Conservation (phyloP, 2,113 vertebrate genomes). For the Oceanodroma tethys region DNA sequence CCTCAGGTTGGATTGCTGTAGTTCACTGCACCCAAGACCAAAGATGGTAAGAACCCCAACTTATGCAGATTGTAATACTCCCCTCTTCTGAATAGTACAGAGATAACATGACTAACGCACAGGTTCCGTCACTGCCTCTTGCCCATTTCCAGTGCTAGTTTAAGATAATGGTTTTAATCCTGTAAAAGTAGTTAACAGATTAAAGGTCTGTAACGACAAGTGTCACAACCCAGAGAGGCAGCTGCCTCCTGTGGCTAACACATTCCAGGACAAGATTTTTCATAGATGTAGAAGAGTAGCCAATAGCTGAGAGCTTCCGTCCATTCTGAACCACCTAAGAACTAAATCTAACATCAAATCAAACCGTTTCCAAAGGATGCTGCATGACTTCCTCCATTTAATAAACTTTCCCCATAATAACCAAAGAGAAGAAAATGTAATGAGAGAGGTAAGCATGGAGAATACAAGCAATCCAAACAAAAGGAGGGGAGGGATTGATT, state of each 20-base stretch:
- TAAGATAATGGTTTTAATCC: neutral
- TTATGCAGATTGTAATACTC: neutral
- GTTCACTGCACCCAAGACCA: neutral
- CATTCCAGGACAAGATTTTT: neutral
- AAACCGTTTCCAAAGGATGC: neutral
- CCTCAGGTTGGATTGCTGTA: neutral
- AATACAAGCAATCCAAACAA: neutral
- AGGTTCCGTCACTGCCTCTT: neutral
- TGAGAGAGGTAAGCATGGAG: neutral
- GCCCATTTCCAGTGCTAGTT: neutral
- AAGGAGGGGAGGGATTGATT: neutral
- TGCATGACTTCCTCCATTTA: neutral
- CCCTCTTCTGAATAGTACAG: neutral
- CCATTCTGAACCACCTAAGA: neutral
- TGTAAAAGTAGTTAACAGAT: neutral
- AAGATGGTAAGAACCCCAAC: neutral
- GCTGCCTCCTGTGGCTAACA: neutral
- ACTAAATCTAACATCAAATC: neutral
- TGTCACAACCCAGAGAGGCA: neutral
- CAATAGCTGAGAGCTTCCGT: neutral
- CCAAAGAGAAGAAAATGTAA: neutral
- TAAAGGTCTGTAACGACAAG: neutral
- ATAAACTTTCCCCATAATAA: neutral
- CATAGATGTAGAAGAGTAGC: fast-evolving
- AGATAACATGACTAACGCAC: neutral